Percentiles rank a stretch among this genome's conserved stretches.
phyloP scores from a whole-genome alignment of 2,888 invertebrate genomes.

The Mesochorus sp. region DNA sequence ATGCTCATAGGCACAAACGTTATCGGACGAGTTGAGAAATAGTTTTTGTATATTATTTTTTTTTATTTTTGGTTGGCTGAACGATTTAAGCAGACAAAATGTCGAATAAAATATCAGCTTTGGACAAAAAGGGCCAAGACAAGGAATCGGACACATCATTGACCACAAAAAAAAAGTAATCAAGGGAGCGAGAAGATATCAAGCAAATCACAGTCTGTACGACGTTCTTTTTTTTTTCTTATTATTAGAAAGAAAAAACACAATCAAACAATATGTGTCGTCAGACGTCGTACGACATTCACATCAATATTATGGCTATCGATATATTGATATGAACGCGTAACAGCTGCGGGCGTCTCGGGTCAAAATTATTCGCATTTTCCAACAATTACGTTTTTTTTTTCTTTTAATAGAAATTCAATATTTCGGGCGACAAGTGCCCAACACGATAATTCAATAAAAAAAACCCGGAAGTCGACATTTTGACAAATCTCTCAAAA shows the following conservation, averaged over 20 bases:
- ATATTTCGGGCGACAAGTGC: too few species aligned
- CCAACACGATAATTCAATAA: too few species aligned
- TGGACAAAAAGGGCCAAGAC: slow-evolving; percentile 20
- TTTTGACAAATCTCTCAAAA: too few species aligned
- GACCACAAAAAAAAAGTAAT: slow-evolving; percentile 50
- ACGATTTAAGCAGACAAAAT: slow-evolving; percentile 14
- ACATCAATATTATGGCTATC: slow-evolving; percentile 67
- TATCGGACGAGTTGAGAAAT: too few species aligned
- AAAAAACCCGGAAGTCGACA: too few species aligned
- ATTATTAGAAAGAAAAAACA: slow-evolving; percentile 66
- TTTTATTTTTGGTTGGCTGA: slow-evolving; percentile 20
- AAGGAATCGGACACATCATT: slow-evolving; percentile 3
- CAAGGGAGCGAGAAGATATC: slow-evolving; percentile 72
- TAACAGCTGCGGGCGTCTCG: slow-evolving; percentile 73
- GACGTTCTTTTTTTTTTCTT: slow-evolving; percentile 79
- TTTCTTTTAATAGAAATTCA: too few species aligned
- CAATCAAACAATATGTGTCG: slow-evolving; percentile 23
- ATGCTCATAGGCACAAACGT: too few species aligned
- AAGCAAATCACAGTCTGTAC: slow-evolving; percentile 79
- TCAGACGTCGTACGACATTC: slow-evolving; percentile 74
- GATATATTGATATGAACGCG: slow-evolving; percentile 81
- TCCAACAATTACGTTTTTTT: neutral
- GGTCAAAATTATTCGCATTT: neutral
- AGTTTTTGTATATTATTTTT: too few species aligned
- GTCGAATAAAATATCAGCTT: too few species aligned